Conservation (phyloP, 1,140 invertebrate species). For the Aplysia californica region DNA sequence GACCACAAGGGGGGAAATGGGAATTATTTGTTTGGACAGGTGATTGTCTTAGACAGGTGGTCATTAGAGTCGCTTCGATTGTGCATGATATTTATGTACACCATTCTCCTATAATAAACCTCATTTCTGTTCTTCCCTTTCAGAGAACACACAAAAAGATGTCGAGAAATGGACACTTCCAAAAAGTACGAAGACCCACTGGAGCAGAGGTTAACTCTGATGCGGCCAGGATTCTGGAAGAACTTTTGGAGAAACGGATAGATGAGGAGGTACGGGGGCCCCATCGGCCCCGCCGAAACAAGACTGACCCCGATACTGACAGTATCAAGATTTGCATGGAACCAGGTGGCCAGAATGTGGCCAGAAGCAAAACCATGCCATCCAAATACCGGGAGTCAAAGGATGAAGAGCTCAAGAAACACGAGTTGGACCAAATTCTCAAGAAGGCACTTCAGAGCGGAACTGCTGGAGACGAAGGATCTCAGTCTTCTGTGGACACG, state of each 20-base stretch:
- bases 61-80: too few relatives aligned
- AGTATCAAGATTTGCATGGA: constrained; percentile 13
- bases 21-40: too few relatives aligned
- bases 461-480: neutral
- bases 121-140: neutral
- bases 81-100: too few relatives aligned
- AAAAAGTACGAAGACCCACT: constrained; percentile 6
- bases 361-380: constrained; percentile 27
- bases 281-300: constrained; percentile 19
- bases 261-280: constrained; percentile 9
- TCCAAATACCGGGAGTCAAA: constrained; percentile 11
- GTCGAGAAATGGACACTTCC: constrained; percentile 16
- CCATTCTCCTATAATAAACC: too few relatives aligned
- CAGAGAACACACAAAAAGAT: constrained; percentile 11
- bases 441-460: neutral
- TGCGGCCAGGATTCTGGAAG: constrained; percentile 43
- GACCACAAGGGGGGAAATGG: too few relatives aligned
- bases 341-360: neutral
- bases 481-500: constrained; percentile 27
- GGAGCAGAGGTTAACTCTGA: constrained; percentile 40
- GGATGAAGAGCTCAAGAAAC: constrained; percentile 13
- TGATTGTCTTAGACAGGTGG: too few relatives aligned
- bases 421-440: neutral
- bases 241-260: constrained; percentile 39
- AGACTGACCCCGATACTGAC: constrained; percentile 20